Percentiles rank a stretch among this genome's conserved stretches.
phyloP scores from a whole-genome alignment of 2,113 vertebrate genomes.

The Tyrannus savana region DNA sequence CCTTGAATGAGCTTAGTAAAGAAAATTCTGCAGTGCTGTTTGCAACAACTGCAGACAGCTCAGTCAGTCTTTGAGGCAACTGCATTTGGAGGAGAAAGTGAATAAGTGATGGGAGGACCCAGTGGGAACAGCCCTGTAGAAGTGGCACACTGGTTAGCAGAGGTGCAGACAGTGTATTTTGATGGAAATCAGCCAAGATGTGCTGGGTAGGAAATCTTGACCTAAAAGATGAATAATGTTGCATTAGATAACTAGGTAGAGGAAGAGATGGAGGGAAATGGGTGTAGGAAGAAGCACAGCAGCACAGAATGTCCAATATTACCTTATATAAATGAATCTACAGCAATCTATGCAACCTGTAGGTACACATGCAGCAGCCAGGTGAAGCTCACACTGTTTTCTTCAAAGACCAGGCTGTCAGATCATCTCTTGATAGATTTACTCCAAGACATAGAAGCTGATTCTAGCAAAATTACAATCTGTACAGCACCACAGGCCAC shows the following conservation, averaged over 20 bases:
- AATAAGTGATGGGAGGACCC: conserved; percentile 12
- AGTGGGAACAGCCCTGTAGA: neutral
- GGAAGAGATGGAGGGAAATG: neutral
- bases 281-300: neutral
- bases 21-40: neutral
- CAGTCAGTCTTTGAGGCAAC: neutral
- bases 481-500: neutral
- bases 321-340: neutral
- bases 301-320: neutral
- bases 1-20: neutral
- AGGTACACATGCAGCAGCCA: neutral
- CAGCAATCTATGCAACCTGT: neutral
- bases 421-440: neutral
- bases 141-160: conserved; percentile 14
- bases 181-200: conserved; percentile 21
- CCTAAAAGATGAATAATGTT: conserved; percentile 5
- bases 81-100: neutral
- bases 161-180: conserved; percentile 23
- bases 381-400: neutral
- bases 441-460: neutral
- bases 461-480: neutral
- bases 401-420: neutral
- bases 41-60: neutral
- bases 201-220: conserved; percentile 27
- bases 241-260: neutral